These are phyloP conservation scores for Stegodyphus mimosarum DNA, from an alignment of 1,140 invertebrate species.

Conservation along the genomic window DNA sequence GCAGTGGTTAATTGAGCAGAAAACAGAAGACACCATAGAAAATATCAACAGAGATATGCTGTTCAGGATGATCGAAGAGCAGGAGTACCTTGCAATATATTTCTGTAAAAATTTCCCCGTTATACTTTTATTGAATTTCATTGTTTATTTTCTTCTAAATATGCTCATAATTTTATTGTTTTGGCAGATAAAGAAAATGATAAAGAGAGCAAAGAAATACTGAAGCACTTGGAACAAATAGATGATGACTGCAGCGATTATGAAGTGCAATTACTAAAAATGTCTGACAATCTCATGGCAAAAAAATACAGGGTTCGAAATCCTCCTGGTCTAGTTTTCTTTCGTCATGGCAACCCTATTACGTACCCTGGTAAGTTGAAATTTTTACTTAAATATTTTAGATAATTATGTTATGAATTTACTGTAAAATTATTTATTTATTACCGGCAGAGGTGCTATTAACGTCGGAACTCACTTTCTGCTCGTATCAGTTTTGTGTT, in stretches of 20 bases:
- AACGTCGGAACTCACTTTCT: no score
- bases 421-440: no score
- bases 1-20: constrained; percentile 90
- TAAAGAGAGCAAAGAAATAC: constrained; percentile 68
- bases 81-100: constrained; percentile 90
- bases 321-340: constrained; percentile 90
- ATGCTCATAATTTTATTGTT: constrained; percentile 49
- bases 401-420: no score
- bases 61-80: constrained; percentile 87
- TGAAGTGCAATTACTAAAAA: constrained; percentile 91
- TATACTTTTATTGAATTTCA: not conserved
- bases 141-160: not conserved
- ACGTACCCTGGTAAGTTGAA: constrained; percentile 82
- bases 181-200: constrained; percentile 80
- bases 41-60: constrained; percentile 87
- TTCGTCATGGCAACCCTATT: constrained; percentile 88
- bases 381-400: not conserved
- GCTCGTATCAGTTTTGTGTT: no score
- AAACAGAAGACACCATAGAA: constrained; percentile 92
- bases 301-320: constrained; percentile 93
- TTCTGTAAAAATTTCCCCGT: constrained; percentile 80
- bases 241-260: constrained; percentile 93
- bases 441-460: no score
- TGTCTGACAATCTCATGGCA: constrained; percentile 89
- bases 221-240: constrained; percentile 88